Base-by-base conservation (phyloP, 2,113 vertebrate genomes). In the Talpa occidentalis region DNA sequence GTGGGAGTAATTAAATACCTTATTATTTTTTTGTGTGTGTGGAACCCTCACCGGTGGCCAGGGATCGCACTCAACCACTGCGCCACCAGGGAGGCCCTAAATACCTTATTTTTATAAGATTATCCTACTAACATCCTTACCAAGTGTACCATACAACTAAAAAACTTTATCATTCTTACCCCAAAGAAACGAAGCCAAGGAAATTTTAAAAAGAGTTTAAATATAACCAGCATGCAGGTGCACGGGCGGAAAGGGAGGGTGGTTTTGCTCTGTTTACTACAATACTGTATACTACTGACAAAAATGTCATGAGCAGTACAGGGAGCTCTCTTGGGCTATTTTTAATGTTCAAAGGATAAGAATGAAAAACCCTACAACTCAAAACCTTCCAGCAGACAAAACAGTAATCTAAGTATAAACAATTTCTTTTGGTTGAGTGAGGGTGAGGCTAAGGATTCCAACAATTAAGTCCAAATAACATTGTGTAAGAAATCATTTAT, bases 91-190 rank as follows among this genome's bases (percentile, higher is more conserved):
- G n/a, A n/a, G n/a, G n/a, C n/a, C n/a, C n/a, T 56, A 56, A 93
- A 86, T 37, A 82, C 42, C 28, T 14, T 70, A 44, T 14, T 82
- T 82, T 88, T 37, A 59, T 59, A 72, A 54, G 79, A 90, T 87
- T 85, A 77, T 70, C 72, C 74, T 52, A 37, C 32, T 49, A 83
- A 52, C 59, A 62, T 30, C 11, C 5, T 60, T 78, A 88, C 49
- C 88, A 92, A 35, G 54, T 91, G 72, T 52, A 22, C 54, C 59
- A 54, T n/a, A n/a, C n/a, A n/a, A n/a, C n/a, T n/a, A n/a, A n/a
- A 82, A 89, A 78, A 40, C 22, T 37, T 87, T 59, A 93, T n/a
- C 90, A 32, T 70, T 72, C 6, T 60, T 82, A 62, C 40, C 24
- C 64, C 52, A 82, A 35, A 67, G 40, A 96, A 95, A 82, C 3